Evolutionary conservation across 2,888 invertebrate genomes (phyloP).

Genomic region (Tholera decimalis): DNA sequence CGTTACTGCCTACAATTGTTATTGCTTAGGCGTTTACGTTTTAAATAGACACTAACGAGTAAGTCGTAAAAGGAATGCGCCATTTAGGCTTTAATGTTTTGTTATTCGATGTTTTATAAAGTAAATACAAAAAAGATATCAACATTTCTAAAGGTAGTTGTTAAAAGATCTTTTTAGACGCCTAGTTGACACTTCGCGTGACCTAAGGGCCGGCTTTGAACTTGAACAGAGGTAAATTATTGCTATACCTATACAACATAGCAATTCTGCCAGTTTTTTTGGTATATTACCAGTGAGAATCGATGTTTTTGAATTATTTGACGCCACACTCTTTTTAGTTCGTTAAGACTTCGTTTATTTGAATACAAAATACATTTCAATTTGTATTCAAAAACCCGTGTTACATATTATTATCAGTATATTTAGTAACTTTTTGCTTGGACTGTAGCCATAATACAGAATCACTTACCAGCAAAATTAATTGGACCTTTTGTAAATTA

Average conservation of each 20-base stretch:
- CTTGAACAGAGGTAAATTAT: no score
- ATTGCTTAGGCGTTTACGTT: conserved; percentile 22
- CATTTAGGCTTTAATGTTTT: not conserved
- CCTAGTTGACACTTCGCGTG: no score
- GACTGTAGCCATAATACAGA: conserved; percentile 35
- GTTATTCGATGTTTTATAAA: not conserved
- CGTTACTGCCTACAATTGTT: conserved; percentile 44
- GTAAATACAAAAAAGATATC: not conserved
- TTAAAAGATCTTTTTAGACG: no score
- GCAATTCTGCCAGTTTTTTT: no score
- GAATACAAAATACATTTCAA: not conserved
- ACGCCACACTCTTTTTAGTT: no score
- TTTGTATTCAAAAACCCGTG: conserved; percentile 3
- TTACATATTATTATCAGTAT: no score
- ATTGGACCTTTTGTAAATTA: conserved; percentile 45
- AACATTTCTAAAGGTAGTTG: no score
- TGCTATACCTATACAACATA: no score
- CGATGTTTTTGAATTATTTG: no score
- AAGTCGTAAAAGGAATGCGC: conserved; percentile 13
- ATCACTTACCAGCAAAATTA: conserved; percentile 31
- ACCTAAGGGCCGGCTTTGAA: no score
- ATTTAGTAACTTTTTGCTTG: conserved; percentile 34
- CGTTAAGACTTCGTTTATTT: no score
- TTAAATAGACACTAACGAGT: conserved; percentile 31
- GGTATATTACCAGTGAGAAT: no score